These are phyloP conservation scores for Seira ritae DNA, from an alignment of 2,888 invertebrate genomes.

Conservation along the genomic window DNA sequence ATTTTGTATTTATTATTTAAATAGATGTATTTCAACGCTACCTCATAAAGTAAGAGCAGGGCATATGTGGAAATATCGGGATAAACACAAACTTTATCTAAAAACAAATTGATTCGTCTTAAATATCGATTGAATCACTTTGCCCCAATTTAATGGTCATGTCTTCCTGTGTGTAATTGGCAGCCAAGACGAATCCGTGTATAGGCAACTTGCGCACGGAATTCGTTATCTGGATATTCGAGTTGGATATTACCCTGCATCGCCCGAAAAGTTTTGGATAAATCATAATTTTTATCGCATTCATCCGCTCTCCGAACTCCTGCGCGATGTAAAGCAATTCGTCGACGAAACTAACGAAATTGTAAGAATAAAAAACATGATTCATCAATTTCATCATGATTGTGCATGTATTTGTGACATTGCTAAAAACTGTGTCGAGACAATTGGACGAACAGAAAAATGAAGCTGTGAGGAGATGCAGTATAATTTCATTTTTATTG, in stretches of 20 bases:
- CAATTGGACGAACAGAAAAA: too few species aligned
- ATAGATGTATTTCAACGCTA: constrained; percentile 67
- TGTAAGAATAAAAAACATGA: constrained; percentile 69
- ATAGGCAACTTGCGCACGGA: constrained; percentile 90
- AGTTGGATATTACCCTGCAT: constrained; percentile 82
- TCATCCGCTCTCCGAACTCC: constrained; percentile 79
- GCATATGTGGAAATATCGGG: too few species aligned
- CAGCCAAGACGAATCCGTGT: constrained; percentile 87
- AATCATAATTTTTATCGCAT: constrained; percentile 85
- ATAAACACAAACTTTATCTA: too few species aligned
- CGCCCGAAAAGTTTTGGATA: constrained; percentile 80
- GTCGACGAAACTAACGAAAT: constrained; percentile 78
- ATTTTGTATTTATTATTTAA: too few species aligned
- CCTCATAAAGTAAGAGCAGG: constrained; percentile 68
- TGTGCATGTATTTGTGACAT: background rate
- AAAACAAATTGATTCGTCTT: background rate
- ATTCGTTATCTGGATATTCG: constrained; percentile 87
- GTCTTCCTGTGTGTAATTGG: constrained; percentile 68
- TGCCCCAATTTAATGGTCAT: too few species aligned
- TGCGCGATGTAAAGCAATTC: constrained; percentile 74
- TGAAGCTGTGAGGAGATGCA: background rate
- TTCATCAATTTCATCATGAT: background rate
- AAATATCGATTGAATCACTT: background rate
- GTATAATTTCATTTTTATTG: constrained; percentile 53
- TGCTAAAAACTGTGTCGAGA: background rate